Evolutionary conservation across 2,113 vertebrate genomes (phyloP).

Genomic region (Picathartes gymnocephalus): DNA sequence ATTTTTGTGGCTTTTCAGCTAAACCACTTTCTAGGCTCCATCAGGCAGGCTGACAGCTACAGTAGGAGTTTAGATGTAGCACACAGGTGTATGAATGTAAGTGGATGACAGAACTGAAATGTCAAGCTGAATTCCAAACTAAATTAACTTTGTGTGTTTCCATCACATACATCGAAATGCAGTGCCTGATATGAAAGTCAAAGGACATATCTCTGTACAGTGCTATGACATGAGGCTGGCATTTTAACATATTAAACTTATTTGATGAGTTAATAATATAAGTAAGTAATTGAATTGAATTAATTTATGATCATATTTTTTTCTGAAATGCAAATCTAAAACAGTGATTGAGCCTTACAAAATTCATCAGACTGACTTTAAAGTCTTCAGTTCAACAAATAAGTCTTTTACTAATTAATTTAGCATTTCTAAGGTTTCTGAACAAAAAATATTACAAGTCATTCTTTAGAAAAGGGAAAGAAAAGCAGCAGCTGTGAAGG

Average conservation of each 20-base stretch:
- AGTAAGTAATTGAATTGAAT: background rate
- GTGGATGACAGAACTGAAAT: background rate
- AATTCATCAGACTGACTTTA: background rate
- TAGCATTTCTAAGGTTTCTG: background rate
- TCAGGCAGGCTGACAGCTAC: background rate
- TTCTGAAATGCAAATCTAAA: constrained; percentile 1
- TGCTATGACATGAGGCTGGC: background rate
- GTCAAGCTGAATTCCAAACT: background rate
- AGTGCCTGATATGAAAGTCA: background rate
- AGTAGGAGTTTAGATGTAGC: background rate
- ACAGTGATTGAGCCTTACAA: background rate
- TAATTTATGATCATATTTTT: background rate
- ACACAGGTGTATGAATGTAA: background rate
- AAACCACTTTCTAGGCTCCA: background rate
- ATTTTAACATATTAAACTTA: background rate
- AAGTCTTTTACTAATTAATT: background rate
- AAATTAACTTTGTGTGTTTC: background rate
- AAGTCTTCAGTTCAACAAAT: background rate
- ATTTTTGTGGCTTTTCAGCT: background rate
- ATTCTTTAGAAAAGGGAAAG: background rate
- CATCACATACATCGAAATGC: background rate
- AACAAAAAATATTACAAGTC: background rate
- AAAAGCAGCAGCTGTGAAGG: background rate
- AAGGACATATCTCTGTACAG: background rate
- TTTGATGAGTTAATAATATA: background rate